These are phyloP conservation scores for Melipona beecheii DNA, from an alignment of 2,888 invertebrate genomes.

Conservation along the genomic window DNA sequence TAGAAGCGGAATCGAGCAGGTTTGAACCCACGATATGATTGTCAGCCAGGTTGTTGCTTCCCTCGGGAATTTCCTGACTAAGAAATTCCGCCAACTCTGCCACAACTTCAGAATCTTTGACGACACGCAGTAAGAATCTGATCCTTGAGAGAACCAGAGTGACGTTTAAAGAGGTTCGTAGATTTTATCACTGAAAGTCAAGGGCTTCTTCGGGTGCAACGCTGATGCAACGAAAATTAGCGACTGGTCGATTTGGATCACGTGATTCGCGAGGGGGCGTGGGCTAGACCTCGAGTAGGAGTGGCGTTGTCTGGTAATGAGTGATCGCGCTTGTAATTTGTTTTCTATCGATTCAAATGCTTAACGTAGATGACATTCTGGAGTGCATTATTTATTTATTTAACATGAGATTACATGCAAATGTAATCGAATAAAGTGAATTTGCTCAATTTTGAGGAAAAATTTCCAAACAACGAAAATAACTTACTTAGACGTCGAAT, in stretches of 20 bases:
- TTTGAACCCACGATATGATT: constrained; percentile 88
- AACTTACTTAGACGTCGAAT: no score
- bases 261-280: no score
- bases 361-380: constrained; percentile 1
- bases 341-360: no score
- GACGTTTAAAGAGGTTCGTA: constrained; percentile 21
- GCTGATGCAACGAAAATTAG: no score
- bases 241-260: no score
- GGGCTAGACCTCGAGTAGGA: no score
- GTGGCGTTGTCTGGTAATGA: no score
- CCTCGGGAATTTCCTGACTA: constrained; percentile 98
- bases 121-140: constrained; percentile 70
- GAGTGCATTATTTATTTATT: not conserved
- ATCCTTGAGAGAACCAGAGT: constrained; percentile 40
- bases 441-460: constrained; percentile 7
- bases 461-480: not conserved
- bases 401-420: not conserved
- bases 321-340: no score
- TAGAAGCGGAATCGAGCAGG: no score
- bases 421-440: not conserved
- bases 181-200: not conserved
- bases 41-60: constrained; percentile 95
- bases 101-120: constrained; percentile 89
- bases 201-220: no score
- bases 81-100: constrained; percentile 95